These are phyloP conservation scores for Lypha dubia DNA, from an alignment of 2,888 invertebrate genomes.

Conservation along the genomic window DNA sequence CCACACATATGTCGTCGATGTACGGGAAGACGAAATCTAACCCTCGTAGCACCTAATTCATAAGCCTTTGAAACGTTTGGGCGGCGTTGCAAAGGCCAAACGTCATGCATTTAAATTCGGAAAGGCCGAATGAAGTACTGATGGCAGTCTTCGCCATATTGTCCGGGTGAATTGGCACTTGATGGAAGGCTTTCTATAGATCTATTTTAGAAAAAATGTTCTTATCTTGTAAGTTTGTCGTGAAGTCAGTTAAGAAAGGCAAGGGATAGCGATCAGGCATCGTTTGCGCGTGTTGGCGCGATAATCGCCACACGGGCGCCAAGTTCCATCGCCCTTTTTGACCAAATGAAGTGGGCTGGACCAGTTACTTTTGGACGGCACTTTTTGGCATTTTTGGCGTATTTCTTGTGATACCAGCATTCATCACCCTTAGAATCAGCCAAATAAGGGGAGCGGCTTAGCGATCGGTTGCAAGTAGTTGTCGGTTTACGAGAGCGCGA, in stretches of 20 bases:
- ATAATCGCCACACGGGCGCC: conserved; percentile 2
- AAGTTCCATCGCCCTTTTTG: neutral
- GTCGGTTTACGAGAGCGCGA: too few relatives aligned
- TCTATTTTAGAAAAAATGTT: too few relatives aligned
- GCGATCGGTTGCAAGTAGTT: too few relatives aligned
- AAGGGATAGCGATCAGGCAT: neutral
- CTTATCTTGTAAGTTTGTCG: neutral
- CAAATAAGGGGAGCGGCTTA: too few relatives aligned
- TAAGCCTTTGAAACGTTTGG: conserved; percentile 60
- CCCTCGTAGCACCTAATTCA: conserved; percentile 55
- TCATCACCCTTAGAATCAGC: too few relatives aligned
- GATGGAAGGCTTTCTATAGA: neutral
- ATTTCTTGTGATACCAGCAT: too few relatives aligned
- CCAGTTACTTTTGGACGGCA: too few relatives aligned
- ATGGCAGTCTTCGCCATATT: neutral
- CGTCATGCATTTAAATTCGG: conserved; percentile 7
- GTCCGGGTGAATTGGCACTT: neutral
- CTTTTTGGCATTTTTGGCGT: too few relatives aligned
- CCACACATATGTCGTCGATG: too few relatives aligned
- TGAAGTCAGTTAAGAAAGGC: neutral
- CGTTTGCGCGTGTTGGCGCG: neutral
- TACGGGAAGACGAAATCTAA: conserved; percentile 2
- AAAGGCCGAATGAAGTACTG: neutral
- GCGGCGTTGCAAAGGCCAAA: conserved; percentile 1
- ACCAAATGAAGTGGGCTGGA: too few relatives aligned